Evolutionary conservation across 37 sponge, comb jelly and placozoan genomes (phyloP).

Genomic region (Tethya wilhelma): DNA sequence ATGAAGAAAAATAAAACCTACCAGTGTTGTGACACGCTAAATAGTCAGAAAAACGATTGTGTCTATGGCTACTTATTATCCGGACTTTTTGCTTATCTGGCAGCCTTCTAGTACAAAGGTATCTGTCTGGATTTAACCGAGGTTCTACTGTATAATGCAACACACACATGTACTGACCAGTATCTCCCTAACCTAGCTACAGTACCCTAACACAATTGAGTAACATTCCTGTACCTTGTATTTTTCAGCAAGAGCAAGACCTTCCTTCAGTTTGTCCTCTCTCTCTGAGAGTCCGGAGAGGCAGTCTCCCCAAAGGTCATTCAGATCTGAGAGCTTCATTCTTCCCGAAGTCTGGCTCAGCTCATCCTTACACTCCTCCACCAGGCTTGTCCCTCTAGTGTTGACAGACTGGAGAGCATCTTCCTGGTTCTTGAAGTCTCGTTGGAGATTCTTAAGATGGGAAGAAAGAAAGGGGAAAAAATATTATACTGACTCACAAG

Average conservation of each 20-base stretch:
- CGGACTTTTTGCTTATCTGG: no score
- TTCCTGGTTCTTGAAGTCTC: conserved; percentile 43
- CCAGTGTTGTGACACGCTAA: no score
- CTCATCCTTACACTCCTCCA: conserved; percentile 47
- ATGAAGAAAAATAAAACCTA: no score
- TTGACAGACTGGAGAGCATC: conserved; percentile 43
- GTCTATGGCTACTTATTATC: no score
- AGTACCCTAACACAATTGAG: not conserved
- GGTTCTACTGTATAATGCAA: not conserved
- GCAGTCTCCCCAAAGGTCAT: conserved; percentile 51
- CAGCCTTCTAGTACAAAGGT: no score
- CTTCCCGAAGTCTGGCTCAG: conserved; percentile 42
- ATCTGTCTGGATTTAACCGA: no score
- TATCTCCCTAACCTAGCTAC: not conserved
- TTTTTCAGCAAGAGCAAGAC: conserved; percentile 35
- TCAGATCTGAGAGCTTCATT: conserved; percentile 56
- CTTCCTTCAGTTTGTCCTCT: conserved; percentile 43
- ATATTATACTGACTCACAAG: not conserved
- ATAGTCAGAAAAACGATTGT: no score
- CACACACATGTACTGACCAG: not conserved
- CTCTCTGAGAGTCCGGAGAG: conserved; percentile 33
- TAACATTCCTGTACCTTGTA: conserved; percentile 37
- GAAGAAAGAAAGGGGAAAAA: not conserved
- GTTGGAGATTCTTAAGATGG: conserved; percentile 28
- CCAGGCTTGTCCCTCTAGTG: conserved; percentile 40